These are phyloP conservation scores for Oreochromis niloticus DNA, from an alignment of 2,113 vertebrate species.

Conservation along the genomic window DNA sequence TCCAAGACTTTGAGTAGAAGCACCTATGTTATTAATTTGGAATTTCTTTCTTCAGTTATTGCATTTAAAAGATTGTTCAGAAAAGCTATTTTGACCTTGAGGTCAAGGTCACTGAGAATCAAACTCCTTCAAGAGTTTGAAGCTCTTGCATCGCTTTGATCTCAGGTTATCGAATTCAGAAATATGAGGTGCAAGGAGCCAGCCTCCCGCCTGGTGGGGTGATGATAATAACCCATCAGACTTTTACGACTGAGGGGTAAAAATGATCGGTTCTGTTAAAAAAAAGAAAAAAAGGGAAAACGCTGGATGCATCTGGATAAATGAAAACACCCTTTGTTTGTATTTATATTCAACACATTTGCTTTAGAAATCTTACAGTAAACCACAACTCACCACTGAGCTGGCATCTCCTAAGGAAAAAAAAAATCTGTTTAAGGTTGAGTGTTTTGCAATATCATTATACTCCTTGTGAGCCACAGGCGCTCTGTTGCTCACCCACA, in stretches of 20 bases:
- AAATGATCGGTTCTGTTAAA: background rate
- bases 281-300: background rate
- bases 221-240: background rate
- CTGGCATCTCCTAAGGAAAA: background rate
- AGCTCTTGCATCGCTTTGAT: background rate
- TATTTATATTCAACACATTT: background rate
- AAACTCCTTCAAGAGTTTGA: background rate
- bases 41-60: background rate
- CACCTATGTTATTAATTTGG: background rate
- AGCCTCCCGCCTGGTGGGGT: background rate
- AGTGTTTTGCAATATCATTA: background rate
- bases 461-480: background rate
- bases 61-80: background rate
- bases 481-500: background rate
- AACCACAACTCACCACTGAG: background rate
- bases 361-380: background rate
- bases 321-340: background rate
- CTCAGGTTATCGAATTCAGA: background rate
- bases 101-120: background rate
- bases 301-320: background rate
- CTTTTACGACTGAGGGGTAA: background rate
- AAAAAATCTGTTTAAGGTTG: background rate
- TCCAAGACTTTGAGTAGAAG: background rate
- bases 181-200: background rate
- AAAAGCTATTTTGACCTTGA: background rate